Conservation (phyloP, 2,113 vertebrate species). For the Vireo altiloquus region DNA sequence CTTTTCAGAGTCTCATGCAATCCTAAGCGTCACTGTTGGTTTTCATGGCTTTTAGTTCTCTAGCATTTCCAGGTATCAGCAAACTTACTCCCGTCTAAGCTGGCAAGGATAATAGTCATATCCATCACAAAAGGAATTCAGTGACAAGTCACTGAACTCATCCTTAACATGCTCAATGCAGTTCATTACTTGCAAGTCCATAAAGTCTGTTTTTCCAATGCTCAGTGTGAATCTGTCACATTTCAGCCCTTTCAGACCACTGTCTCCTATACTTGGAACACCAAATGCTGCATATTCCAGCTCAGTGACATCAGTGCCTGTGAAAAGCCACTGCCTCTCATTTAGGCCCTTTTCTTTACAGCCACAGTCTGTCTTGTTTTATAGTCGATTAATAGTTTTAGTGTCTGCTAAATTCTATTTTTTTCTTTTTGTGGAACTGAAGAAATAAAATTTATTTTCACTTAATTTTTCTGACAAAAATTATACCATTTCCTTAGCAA, state of each 20-base stretch:
- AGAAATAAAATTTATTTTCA: background rate
- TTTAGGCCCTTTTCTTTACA: background rate
- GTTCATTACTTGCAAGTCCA: background rate
- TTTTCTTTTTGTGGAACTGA: background rate
- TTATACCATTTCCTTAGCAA: background rate
- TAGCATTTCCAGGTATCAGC: background rate
- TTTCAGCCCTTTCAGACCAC: background rate
- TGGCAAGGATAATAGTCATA: background rate
- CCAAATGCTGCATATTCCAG: background rate
- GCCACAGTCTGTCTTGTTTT: background rate
- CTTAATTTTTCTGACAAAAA: background rate
- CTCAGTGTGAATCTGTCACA: background rate
- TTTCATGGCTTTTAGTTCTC: background rate
- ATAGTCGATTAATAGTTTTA: background rate
- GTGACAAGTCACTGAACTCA: background rate
- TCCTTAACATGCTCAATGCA: background rate
- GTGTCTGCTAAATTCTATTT: background rate
- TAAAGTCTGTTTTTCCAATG: background rate
- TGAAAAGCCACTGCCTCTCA: background rate
- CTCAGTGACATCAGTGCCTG: background rate
- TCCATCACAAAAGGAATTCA: background rate
- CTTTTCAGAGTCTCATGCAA: slow-evolving; percentile 1
- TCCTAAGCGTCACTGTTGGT: background rate
- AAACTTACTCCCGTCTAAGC: background rate
- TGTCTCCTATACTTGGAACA: background rate